Conservation (phyloP, 2,888 invertebrate species). For the Noctua pronuba region DNA sequence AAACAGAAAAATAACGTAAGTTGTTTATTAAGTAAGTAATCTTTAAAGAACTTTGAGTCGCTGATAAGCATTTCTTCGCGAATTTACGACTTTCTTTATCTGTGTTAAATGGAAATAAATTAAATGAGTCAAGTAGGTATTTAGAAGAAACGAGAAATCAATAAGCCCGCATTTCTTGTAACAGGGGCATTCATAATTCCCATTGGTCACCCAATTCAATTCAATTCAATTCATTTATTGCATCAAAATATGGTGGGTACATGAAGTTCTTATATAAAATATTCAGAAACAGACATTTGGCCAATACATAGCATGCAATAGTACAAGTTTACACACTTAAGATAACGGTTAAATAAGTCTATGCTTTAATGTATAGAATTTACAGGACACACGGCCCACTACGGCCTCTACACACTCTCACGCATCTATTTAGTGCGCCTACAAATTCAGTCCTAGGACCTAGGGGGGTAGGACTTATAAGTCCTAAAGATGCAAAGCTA, state of each 20-base stretch:
- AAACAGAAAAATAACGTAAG: conserved; percentile 34
- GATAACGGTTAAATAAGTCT: too few relatives aligned
- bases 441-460: background rate
- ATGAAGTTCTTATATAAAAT: too few relatives aligned
- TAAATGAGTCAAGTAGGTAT: background rate
- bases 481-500: background rate
- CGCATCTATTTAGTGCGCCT: background rate
- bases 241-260: too few relatives aligned
- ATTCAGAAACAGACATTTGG: too few relatives aligned
- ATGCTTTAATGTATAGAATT: too few relatives aligned
- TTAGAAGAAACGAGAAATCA: conserved; percentile 6
- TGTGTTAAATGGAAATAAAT: conserved; percentile 32
- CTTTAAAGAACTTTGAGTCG: conserved; percentile 57
- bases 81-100: conserved; percentile 54
- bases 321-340: too few relatives aligned
- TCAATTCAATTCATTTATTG: too few relatives aligned
- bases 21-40: conserved; percentile 58
- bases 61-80: conserved; percentile 59
- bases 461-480: too few relatives aligned
- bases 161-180: background rate
- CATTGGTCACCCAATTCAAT: too few relatives aligned
- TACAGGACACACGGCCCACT: too few relatives aligned
- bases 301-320: too few relatives aligned
- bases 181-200: background rate
- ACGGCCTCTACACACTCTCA: background rate